These are phyloP conservation scores for Solenopsis invicta DNA, from an alignment of 1,140 invertebrate species.

Conservation along the genomic window DNA sequence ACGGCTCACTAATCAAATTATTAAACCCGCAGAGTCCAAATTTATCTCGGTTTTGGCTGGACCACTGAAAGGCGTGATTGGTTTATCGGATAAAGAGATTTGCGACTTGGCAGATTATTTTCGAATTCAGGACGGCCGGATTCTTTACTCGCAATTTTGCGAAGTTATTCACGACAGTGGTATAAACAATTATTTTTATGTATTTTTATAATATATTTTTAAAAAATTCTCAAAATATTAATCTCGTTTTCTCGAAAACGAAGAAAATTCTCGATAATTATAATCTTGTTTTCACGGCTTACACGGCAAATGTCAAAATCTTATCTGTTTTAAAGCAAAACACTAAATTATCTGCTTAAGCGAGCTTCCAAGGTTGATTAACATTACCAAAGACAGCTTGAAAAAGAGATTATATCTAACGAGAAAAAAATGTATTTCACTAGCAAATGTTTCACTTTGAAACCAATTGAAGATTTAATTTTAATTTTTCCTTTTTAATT, in stretches of 20 bases:
- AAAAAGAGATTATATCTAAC: not conserved
- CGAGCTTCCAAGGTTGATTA: not conserved
- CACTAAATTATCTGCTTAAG: not conserved
- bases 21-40: conserved; percentile 88
- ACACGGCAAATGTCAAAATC: not conserved
- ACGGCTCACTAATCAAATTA: not conserved
- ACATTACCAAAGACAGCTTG: not conserved
- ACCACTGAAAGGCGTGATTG: conserved; percentile 88
- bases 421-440: not conserved
- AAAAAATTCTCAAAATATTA: no score
- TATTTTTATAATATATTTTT: no score
- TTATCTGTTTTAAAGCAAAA: conserved; percentile 1
- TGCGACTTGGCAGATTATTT: conserved; percentile 91
- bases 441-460: not conserved
- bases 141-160: conserved; percentile 91
- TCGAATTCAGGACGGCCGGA: conserved; percentile 90
- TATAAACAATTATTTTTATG: conserved; percentile 72
- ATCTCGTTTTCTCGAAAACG: no score
- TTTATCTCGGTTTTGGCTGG: conserved; percentile 90
- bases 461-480: no score
- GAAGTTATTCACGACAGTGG: conserved; percentile 89
- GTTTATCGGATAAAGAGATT: conserved; percentile 90
- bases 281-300: not conserved
- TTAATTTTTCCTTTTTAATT: not conserved
- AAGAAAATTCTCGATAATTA: conserved; percentile 20